Percentiles rank a stretch among this genome's conserved stretches.
These are phyloP conservation scores for Peromyscus californicus DNA, from an alignment of 2,113 vertebrate genomes.

Conservation along the genomic window DNA sequence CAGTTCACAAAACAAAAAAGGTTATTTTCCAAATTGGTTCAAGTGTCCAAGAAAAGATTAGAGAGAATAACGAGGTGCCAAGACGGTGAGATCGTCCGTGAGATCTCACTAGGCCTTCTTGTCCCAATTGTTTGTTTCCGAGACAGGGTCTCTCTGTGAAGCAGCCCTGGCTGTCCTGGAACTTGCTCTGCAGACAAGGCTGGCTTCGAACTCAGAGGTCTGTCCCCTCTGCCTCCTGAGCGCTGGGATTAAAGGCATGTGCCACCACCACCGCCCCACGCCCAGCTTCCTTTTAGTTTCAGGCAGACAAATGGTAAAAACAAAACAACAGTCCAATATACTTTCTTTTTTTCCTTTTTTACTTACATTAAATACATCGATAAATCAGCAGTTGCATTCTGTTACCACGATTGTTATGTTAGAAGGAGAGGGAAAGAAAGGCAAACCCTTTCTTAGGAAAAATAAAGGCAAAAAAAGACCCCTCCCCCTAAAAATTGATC, in stretches of 20 bases:
- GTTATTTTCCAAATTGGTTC: conserved; percentile 58
- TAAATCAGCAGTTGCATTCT: conserved; percentile 86
- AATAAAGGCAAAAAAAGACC: not conserved
- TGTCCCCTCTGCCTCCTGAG: not conserved
- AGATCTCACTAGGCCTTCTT: not conserved
- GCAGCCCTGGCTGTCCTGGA: not conserved
- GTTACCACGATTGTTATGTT: conserved; percentile 88
- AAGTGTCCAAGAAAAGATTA: conserved; percentile 51
- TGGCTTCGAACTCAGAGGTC: not conserved
- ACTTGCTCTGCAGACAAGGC: not conserved
- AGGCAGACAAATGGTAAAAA: conserved; percentile 44
- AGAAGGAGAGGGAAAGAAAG: conserved; percentile 74
- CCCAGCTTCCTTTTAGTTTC: conserved; percentile 18
- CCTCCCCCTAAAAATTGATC: conserved; percentile 30
- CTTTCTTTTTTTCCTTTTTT: conserved; percentile 83
- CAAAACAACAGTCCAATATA: conserved; percentile 81
- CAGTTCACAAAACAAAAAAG: not conserved
- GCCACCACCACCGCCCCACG: not conserved
- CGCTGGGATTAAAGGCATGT: not conserved
- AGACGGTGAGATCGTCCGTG: not conserved
- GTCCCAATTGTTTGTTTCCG: conserved; percentile 41
- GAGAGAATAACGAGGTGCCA: conserved; percentile 16
- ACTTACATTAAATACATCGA: conserved; percentile 91
- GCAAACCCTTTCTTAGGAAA: conserved; percentile 80
- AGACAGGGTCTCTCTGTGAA: not conserved